Percentiles rank a stretch among this genome's conserved stretches.
These are phyloP conservation scores for Mycetomoellerius zeteki DNA, from an alignment of 1,140 invertebrate species.

Conservation along the genomic window DNA sequence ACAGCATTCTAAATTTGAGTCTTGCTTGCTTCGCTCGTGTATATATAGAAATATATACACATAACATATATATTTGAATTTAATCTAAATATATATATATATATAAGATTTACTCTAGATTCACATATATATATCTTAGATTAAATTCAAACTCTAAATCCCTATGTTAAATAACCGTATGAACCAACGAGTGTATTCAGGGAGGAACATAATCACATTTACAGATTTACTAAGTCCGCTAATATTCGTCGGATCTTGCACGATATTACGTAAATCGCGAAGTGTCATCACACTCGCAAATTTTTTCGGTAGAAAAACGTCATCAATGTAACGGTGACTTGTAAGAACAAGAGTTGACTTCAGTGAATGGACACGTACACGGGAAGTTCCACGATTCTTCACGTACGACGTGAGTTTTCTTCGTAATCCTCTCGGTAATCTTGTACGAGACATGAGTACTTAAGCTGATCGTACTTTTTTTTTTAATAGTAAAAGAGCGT, in stretches of 20 bases:
- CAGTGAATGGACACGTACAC: background rate
- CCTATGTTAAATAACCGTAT: slow-evolving; percentile 66
- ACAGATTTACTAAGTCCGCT: background rate
- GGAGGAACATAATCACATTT: slow-evolving; percentile 41
- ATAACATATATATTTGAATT: no score
- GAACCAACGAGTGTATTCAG: slow-evolving; percentile 30
- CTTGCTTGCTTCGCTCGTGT: background rate
- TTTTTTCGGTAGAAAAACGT: slow-evolving; percentile 26
- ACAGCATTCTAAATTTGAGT: background rate
- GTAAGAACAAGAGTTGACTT: slow-evolving; percentile 10
- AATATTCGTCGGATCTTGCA: background rate
- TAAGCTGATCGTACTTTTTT: background rate
- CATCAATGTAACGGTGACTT: background rate
- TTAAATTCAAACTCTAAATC: slow-evolving; percentile 59
- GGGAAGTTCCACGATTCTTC: slow-evolving; percentile 10
- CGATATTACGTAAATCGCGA: background rate
- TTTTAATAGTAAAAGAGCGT: slow-evolving; percentile 20
- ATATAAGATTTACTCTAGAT: no score
- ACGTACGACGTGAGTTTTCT: background rate
- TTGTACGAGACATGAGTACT: slow-evolving; percentile 5
- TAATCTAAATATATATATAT: no score
- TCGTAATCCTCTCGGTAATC: background rate
- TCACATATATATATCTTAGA: slow-evolving; percentile 17
- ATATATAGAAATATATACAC: no score
- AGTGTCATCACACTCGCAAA: background rate